A percentile compares a stretch with the other conserved stretches of the same genome.
These are phyloP conservation scores for Halocynthia roretzi DNA, from an alignment of 23 tunicate genomes.

Conservation along the genomic window DNA sequence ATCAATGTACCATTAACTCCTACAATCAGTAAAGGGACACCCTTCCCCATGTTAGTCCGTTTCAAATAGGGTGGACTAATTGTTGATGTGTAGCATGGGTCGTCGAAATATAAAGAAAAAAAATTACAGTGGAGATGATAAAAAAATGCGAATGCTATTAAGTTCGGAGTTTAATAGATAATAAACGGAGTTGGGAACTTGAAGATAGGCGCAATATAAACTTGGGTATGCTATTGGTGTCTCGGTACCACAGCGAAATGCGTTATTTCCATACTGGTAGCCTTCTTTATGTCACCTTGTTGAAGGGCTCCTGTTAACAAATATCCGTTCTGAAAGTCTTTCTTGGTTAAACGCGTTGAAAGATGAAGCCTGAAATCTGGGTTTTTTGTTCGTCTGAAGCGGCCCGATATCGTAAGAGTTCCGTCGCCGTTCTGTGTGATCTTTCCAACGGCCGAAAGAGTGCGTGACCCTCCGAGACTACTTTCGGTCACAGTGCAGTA, in stretches of 20 bases:
- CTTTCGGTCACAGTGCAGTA: conserved; percentile 54
- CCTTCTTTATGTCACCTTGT: conserved; percentile 58
- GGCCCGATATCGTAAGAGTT: conserved; percentile 54
- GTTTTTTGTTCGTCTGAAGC: conserved; percentile 38
- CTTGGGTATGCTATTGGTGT: background rate
- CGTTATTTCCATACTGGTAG: conserved; percentile 47
- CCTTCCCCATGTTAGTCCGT: no score
- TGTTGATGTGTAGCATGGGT: no score
- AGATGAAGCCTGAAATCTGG: conserved; percentile 69
- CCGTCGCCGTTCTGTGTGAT: conserved; percentile 73
- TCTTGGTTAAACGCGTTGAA: conserved; percentile 37
- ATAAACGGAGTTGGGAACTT: no score
- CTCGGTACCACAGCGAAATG: conserved; percentile 69
- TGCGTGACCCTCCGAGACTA: conserved; percentile 39
- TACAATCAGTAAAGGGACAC: no score
- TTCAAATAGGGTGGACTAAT: no score
- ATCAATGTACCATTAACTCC: no score
- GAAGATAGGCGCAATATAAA: no score
- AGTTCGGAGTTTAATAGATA: no score
- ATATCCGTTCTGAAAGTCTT: conserved; percentile 58
- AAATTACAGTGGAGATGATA: no score
- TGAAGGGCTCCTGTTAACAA: conserved; percentile 69
- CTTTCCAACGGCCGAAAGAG: conserved; percentile 36
- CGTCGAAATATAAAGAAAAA: no score
- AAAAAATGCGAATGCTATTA: no score